A percentile compares a stretch with the other conserved stretches of the same genome.
Evolutionary conservation across 92 coral and sea anemone genomes (phyloP).

Genomic region (Epizoanthus rinbou): DNA sequence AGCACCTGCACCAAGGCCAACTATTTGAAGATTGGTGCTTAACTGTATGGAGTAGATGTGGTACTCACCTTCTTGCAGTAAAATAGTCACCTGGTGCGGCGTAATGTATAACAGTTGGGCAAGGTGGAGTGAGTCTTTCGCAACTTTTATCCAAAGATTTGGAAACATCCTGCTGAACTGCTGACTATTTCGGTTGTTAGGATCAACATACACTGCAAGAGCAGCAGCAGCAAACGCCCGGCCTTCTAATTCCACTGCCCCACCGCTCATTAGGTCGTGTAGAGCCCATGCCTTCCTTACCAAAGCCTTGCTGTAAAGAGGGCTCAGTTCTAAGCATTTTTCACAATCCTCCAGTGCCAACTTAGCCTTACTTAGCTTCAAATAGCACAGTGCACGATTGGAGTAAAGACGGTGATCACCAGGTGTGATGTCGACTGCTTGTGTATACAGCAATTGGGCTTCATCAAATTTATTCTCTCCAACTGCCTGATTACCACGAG

Average conservation of each 20-base stretch:
- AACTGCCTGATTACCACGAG: conserved; percentile 70
- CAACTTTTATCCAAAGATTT: conserved; percentile 7
- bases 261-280: neutral
- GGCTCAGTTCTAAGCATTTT: conserved; percentile 56
- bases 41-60: conserved; percentile 25
- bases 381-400: conserved; percentile 76
- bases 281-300: conserved; percentile 86
- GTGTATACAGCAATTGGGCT: conserved; percentile 57
- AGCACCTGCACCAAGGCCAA: conserved; percentile 53
- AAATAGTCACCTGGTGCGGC: conserved; percentile 36
- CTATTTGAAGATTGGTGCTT: conserved; percentile 40
- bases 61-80: conserved; percentile 62
- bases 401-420: conserved; percentile 54
- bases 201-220: conserved; percentile 53
- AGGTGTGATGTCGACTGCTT: conserved; percentile 44
- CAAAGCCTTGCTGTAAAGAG: conserved; percentile 62
- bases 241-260: neutral
- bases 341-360: conserved; percentile 76
- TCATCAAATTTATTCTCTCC: conserved; percentile 35
- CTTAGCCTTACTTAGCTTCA: conserved; percentile 57
- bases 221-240: conserved; percentile 60
- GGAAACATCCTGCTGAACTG: conserved; percentile 58
- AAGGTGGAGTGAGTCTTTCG: conserved; percentile 44
- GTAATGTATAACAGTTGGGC: conserved; percentile 11
- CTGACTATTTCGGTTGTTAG: conserved; percentile 21